Evolutionary conservation across 2,113 vertebrate genomes (phyloP), one percentile per base, ranked within the genome.

Genomic region (Dinomys branickii): DNA sequence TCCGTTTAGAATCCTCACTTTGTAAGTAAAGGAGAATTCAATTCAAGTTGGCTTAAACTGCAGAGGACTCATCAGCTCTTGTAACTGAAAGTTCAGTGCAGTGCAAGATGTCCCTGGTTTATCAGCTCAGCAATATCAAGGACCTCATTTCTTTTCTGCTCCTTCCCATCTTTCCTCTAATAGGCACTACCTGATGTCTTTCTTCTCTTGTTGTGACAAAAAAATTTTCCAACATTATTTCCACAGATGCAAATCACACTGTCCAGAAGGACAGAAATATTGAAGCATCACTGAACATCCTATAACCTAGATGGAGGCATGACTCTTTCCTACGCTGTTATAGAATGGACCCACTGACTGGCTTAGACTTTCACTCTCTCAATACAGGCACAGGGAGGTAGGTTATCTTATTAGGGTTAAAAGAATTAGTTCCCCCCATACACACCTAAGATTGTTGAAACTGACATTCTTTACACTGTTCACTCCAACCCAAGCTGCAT

Each of bases 21-120:
- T 85, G 13, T 59, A 96, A 94, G 14, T 77, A 92, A 90, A 54
- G 22, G 63, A 52, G 85, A 91, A 84, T 14, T 33, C 10, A 41
- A 28, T 92, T 95, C 38, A 90, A 78, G 89, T n/a, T 82, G 84
- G 41, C 65, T 89, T 95, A 82, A 93, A 91, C 26, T 92, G 58
- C 82, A 67, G 71, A 88, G 58, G 41, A 86, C 78, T 65, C 78
- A 80, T 65, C 88, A 71, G 88, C 54, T 95, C 38, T 56, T 52
- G 20, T 50, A 85, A 78, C 82, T 71, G 24, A 91, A 85, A 11
- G 8, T 73, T 83, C 38, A 73, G 7, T 83, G 24, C 73, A 94
- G 59, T 85, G 10, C 26, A 77, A 93, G 24, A 47, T 11, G 59
- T 19, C 58, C 11, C 73, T 96, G 24, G 5, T 89, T 93, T 44